A percentile compares a stretch with the other conserved stretches of the same genome.
phyloP scores from a whole-genome alignment of 2,888 invertebrate species.

The Pelosia muscerda region DNA sequence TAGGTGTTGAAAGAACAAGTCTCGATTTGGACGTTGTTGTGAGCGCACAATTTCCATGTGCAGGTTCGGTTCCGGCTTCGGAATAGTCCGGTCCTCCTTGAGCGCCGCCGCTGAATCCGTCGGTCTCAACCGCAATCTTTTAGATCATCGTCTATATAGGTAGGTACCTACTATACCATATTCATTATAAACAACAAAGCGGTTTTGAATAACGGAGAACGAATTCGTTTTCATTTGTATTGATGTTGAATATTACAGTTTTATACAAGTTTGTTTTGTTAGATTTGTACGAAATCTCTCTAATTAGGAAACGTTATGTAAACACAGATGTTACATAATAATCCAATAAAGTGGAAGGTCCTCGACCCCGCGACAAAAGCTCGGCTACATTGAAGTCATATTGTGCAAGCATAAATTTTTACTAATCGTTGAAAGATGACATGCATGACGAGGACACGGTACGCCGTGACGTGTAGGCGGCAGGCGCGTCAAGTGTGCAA shows the following conservation, averaged over 20 bases:
- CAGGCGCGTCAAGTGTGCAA: conserved; percentile 45
- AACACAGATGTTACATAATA: conserved; percentile 46
- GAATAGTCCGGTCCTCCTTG: conserved; percentile 84
- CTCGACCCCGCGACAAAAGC: conserved; percentile 47
- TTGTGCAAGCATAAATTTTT: conserved; percentile 52
- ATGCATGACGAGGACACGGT: conserved; percentile 28
- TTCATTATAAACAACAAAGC: conserved; percentile 49
- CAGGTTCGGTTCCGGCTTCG: conserved; percentile 79
- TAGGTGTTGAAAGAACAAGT: conserved; percentile 55
- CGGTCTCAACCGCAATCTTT: conserved; percentile 72
- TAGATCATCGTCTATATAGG: conserved; percentile 70
- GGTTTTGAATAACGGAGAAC: conserved; percentile 46
- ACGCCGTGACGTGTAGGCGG: conserved; percentile 41
- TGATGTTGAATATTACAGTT: conserved; percentile 33
- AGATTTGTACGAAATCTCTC: conserved; percentile 41
- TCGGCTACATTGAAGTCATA: conserved; percentile 34
- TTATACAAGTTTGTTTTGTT: conserved; percentile 29
- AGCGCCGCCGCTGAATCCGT: conserved; percentile 69
- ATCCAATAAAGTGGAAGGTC: conserved; percentile 40
- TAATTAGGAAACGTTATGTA: conserved; percentile 52
- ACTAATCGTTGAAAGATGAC: conserved; percentile 42
- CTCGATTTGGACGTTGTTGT: conserved; percentile 54
- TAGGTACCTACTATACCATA: conserved; percentile 49
- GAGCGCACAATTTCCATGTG: conserved; percentile 70
- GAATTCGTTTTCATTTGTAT: conserved; percentile 45